These are phyloP conservation scores for Astropecten irregularis DNA, from an alignment of 53 echinoderm and acorn worm genomes.

Conservation along the genomic window DNA sequence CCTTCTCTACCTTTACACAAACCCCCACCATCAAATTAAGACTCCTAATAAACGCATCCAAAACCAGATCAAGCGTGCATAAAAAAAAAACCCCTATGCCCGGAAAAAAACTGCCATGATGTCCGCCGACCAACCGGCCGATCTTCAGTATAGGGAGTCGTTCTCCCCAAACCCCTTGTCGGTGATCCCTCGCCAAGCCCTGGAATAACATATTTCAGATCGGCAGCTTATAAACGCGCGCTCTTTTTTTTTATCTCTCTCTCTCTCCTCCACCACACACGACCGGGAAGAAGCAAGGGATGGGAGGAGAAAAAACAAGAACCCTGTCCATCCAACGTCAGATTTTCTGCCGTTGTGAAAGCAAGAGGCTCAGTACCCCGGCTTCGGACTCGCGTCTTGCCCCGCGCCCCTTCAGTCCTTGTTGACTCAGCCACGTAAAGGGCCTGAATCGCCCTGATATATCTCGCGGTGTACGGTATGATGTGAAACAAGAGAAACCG, in stretches of 20 bases:
- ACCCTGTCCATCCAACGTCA: constrained; percentile 34
- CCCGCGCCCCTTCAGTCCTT: constrained; percentile 9
- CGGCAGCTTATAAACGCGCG: neutral
- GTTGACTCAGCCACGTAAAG: constrained; percentile 42
- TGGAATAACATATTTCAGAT: constrained; percentile 45
- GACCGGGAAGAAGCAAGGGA: too few species aligned
- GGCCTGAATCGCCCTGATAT: constrained; percentile 29
- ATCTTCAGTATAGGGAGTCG: constrained; percentile 25
- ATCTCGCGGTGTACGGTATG: constrained; percentile 32
- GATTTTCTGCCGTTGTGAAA: constrained; percentile 37
- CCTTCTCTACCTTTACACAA: neutral
- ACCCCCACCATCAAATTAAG: constrained; percentile 20
- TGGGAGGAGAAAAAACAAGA: too few species aligned
- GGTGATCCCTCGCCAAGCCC: neutral
- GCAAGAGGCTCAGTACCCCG: constrained; percentile 23
- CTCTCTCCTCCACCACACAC: too few species aligned
- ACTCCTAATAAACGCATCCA: constrained; percentile 42
- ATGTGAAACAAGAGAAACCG: constrained; percentile 30
- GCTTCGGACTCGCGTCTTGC: constrained; percentile 11
- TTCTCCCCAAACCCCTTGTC: constrained; percentile 33
- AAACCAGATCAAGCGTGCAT: constrained; percentile 24
- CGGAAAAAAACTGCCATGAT: neutral
- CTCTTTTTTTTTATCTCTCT: neutral
- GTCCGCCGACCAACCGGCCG: too few species aligned
- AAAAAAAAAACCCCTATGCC: neutral